A percentile compares a stretch with the other conserved stretches of the same genome.
Conservation (phyloP, 2,888 invertebrate species). For the Agrotis ipsilon region DNA sequence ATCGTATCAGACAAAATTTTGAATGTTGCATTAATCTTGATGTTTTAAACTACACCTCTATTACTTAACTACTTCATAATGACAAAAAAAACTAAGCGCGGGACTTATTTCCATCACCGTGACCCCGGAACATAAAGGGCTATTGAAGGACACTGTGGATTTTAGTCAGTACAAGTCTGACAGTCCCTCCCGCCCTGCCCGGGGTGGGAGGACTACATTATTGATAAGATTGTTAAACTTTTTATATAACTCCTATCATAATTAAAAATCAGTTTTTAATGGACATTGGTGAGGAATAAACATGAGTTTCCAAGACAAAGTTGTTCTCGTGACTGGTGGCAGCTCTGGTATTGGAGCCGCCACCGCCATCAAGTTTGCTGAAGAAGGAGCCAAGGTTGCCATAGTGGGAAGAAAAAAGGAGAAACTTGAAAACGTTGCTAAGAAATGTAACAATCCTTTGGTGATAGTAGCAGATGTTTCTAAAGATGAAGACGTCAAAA, state of each 20-base stretch:
- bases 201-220: no score
- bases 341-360: slow-evolving; percentile 68
- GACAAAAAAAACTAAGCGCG: no score
- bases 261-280: not conserved
- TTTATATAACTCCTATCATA: no score
- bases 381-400: slow-evolving; percentile 60
- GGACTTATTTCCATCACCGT: no score
- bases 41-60: no score
- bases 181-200: no score
- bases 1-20: no score
- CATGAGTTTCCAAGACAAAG: slow-evolving; percentile 63
- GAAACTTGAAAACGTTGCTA: slow-evolving; percentile 48
- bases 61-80: no score
- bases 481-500: slow-evolving; percentile 17
- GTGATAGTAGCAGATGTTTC: slow-evolving; percentile 12
- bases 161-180: no score
- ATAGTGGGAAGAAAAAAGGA: slow-evolving; percentile 57
- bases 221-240: not conserved
- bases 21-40: no score
- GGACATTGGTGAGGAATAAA: not conserved
- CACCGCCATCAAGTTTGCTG: slow-evolving; percentile 41
- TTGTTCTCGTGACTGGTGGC: slow-evolving; percentile 66
- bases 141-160: no score
- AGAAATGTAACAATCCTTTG: slow-evolving; percentile 24
- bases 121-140: no score